Conservation (phyloP, 1,140 invertebrate species). For the Drosophila bocqueti region DNA sequence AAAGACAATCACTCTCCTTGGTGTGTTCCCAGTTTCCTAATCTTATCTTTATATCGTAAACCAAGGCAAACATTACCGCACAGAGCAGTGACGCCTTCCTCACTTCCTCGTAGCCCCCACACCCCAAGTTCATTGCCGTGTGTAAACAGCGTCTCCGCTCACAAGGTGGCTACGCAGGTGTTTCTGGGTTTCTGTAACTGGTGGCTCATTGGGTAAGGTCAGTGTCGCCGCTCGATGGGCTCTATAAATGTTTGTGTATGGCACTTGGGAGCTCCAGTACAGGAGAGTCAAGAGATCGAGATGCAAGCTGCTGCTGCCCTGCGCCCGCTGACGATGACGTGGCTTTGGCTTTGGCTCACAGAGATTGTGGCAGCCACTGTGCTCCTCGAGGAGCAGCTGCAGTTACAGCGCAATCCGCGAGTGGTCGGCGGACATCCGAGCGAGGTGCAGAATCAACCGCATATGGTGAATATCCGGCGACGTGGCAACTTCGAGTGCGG, state of each 20-base stretch:
- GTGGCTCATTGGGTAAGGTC: conserved; percentile 57
- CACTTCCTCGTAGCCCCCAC: conserved; percentile 14
- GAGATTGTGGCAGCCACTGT: not conserved
- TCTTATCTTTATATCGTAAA: not conserved
- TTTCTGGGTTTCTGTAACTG: conserved; percentile 42
- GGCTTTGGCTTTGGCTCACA: not conserved
- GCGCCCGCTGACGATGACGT: conserved; percentile 13
- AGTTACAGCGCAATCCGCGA: conserved; percentile 38
- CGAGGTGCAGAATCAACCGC: conserved; percentile 55
- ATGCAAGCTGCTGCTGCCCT: conserved; percentile 43
- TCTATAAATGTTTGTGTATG: conserved; percentile 57
- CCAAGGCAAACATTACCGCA: conserved; percentile 9
- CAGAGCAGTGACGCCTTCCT: not conserved
- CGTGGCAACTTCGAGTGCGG: conserved; percentile 70
- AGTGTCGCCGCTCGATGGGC: conserved; percentile 29
- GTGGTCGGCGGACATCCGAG: conserved; percentile 69
- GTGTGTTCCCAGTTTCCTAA: conserved; percentile 3
- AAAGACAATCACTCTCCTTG: not conserved
- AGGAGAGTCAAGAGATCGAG: conserved; percentile 16
- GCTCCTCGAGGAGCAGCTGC: not conserved
- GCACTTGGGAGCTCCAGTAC: conserved; percentile 29
- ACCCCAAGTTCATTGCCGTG: conserved; percentile 67
- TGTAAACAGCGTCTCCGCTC: conserved; percentile 50
- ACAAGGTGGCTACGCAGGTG: conserved; percentile 46
- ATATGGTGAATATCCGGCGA: conserved; percentile 72